A percentile compares a stretch with the other conserved stretches of the same genome.
phyloP scores from a whole-genome alignment of 2,888 invertebrate genomes.

The Microctonus hyperodae region DNA sequence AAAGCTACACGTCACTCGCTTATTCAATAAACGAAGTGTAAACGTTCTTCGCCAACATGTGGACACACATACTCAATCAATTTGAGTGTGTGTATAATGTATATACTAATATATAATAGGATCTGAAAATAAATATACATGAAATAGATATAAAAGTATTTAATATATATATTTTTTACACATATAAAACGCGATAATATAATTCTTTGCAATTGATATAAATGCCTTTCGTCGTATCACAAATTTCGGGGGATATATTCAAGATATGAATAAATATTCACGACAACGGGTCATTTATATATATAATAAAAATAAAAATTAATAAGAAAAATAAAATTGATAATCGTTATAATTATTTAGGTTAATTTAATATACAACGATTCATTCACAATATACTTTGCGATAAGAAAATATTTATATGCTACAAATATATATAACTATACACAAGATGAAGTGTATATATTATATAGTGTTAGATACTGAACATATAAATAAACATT shows the following conservation, averaged over 20 bases:
- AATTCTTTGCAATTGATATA: conserved; percentile 8
- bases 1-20: conserved; percentile 4
- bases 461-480: too few relatives aligned
- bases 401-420: neutral
- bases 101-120: conserved; percentile 6
- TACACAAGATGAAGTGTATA: neutral
- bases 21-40: conserved; percentile 8
- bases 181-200: neutral
- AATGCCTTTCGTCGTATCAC: neutral
- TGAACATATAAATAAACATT: too few relatives aligned
- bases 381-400: neutral
- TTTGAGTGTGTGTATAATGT: neutral
- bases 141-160: too few relatives aligned
- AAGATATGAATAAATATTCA: neutral
- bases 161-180: too few relatives aligned
- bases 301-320: too few relatives aligned
- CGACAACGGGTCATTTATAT: neutral
- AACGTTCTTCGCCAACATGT: conserved; percentile 8
- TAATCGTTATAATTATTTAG: neutral
- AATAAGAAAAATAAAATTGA: neutral
- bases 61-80: conserved; percentile 13
- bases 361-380: neutral
- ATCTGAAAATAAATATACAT: conserved; percentile 2
- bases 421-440: too few relatives aligned
- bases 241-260: neutral